Conservation (phyloP, 1,140 invertebrate genomes). For the Camponotus floridanus region DNA sequence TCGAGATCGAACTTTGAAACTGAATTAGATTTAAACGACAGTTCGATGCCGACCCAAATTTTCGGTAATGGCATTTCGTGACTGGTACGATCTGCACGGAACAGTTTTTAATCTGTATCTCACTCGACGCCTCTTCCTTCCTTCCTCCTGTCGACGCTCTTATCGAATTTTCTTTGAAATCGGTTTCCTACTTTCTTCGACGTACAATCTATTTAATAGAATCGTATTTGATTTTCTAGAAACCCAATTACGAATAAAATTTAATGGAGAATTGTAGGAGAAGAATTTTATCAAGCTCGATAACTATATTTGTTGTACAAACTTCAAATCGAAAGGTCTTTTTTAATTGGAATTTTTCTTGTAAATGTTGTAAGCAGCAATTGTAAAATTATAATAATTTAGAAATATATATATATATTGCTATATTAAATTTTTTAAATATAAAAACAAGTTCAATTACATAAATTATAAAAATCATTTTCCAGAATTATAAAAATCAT, state of each 20-base stretch:
- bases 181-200: slow-evolving; percentile 10
- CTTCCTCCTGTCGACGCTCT: background rate
- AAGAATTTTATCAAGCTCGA: background rate
- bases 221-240: slow-evolving; percentile 39
- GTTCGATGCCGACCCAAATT: slow-evolving; percentile 46
- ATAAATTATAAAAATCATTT: background rate
- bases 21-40: slow-evolving; percentile 54
- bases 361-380: background rate
- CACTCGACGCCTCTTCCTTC: background rate
- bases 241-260: slow-evolving; percentile 19
- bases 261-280: background rate
- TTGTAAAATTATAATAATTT: slow-evolving; percentile 15
- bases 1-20: slow-evolving; percentile 26
- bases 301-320: slow-evolving; percentile 1
- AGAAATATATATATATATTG: background rate
- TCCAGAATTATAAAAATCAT: background rate
- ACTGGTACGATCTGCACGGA: slow-evolving; percentile 48
- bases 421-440: slow-evolving; percentile 8
- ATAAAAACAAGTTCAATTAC: background rate
- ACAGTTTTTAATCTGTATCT: slow-evolving; percentile 55
- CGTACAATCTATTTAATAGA: slow-evolving; percentile 42
- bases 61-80: slow-evolving; percentile 56
- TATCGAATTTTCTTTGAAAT: slow-evolving; percentile 51
- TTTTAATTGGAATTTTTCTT: background rate
- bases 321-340: background rate